Conservation (phyloP, 92 coral and sea anemone genomes). For the Chrysogorgia sp. region DNA sequence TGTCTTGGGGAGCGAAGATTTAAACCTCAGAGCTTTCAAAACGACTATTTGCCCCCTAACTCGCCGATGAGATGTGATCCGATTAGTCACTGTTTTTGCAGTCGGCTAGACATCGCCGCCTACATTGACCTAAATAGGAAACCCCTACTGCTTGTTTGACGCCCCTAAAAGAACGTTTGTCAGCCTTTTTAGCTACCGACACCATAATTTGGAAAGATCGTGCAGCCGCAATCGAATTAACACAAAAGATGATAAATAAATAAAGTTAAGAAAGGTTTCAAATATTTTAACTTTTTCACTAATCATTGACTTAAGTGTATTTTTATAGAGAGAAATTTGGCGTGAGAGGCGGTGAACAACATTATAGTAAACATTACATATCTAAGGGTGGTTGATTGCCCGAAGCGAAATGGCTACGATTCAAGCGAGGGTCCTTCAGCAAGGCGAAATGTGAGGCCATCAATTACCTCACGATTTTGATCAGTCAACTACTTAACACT, state of each 20-base stretch:
- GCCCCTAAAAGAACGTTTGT: constrained; percentile 9
- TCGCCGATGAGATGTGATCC: constrained; percentile 26
- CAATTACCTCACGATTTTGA: too few relatives aligned
- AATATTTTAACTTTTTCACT: too few relatives aligned
- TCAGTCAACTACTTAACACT: too few relatives aligned
- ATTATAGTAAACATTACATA: too few relatives aligned
- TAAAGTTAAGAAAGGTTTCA: constrained; percentile 2
- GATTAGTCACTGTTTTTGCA: constrained; percentile 25
- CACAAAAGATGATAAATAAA: constrained; percentile 26
- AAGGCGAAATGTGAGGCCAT: too few relatives aligned
- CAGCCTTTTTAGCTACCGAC: not conserved
- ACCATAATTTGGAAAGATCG: not conserved
- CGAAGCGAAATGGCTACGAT: too few relatives aligned
- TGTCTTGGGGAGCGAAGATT: constrained; percentile 31
- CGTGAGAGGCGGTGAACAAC: too few relatives aligned
- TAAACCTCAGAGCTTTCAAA: constrained; percentile 26
- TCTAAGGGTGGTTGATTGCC: too few relatives aligned
- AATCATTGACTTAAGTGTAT: too few relatives aligned
- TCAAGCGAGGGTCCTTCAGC: too few relatives aligned
- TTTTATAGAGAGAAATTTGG: not conserved
- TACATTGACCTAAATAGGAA: constrained; percentile 7
- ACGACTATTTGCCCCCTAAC: constrained; percentile 41
- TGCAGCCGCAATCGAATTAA: constrained; percentile 22
- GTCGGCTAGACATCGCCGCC: constrained; percentile 35
- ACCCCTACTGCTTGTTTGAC: constrained; percentile 9